These are phyloP conservation scores for Myotis findleyi DNA, from an alignment of 2,797 vertebrate species.

Conservation along the genomic window DNA sequence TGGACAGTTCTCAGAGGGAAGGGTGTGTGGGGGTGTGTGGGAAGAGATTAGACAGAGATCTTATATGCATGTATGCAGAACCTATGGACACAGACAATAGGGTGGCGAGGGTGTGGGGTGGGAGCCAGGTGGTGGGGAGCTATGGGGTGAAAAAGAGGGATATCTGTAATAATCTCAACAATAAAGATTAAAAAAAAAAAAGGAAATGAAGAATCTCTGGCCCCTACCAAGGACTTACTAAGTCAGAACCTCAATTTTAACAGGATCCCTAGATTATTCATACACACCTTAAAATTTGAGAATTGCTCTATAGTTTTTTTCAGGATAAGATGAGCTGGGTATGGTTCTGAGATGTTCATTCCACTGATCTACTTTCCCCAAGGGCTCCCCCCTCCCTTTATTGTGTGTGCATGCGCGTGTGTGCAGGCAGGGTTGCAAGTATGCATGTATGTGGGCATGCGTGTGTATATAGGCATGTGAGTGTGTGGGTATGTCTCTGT, in stretches of 20 bases:
- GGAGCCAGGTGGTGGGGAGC: no score
- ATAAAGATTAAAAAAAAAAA: no score
- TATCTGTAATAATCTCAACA: no score
- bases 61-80: no score
- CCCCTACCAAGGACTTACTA: neutral
- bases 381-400: neutral
- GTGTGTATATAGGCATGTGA: neutral
- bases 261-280: neutral
- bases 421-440: neutral
- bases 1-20: no score
- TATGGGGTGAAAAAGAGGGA: no score
- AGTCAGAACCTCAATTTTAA: slow-evolving; percentile 3
- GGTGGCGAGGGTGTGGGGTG: no score
- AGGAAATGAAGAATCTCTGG: neutral
- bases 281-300: neutral
- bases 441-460: neutral
- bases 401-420: neutral
- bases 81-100: no score
- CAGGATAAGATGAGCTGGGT: neutral
- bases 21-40: no score
- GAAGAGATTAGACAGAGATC: no score
- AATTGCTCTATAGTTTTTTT: neutral
- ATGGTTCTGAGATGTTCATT: neutral
- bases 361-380: neutral
- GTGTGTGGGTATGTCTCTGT: neutral